Evolutionary conservation across 2,113 vertebrate species (phyloP), one percentile per base, ranked within the genome.

Genomic region (Aptenodytes forsteri): DNA sequence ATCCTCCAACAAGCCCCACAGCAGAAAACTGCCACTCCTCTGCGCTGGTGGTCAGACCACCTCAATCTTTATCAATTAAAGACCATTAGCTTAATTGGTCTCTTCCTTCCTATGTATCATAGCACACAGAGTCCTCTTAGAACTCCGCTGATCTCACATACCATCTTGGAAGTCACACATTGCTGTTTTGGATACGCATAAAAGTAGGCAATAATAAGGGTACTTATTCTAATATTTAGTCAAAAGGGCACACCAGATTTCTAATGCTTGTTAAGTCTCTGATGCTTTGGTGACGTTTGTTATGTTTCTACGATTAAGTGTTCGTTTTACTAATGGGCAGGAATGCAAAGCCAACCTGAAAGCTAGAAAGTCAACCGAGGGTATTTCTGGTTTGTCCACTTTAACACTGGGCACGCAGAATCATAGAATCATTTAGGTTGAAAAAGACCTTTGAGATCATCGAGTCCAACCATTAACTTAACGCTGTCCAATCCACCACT

Each of bases 61-160:
- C 66, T 67, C 66, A 56, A 34, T 27, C 88, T 10, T 8, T 44
- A 64, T 1, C 66, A 38, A n/a, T 52, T 61, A 90, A 72, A 83
- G 77, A 40, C 46, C 62, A 92, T 92, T 70, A 88, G 49, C 54
- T 17, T 93, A 92, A 96, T 83, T 88, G 71, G 40, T 73, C 58
- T 47, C 79, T 86, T 83, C 79, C 83, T 83, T 58, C 44, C 44
- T 13, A 10, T 0, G 21, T 61, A 47, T 5, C 3, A 0, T 10
- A 87, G 81, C 42, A n/a, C n/a, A 13, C 2, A n/a, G 58, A 93
- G 72, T 50, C 40, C 42, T 89, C 67, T 9, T 14, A 56, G 92
- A 38, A 13, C 56, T 54, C 7, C 5, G 52, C 42, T 47, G 56
- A 10, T 64, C 90, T 77, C 76, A 55, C 46, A 40, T 5, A 56